phyloP scores from a whole-genome alignment of 2,797 vertebrate genomes.

The Mormyrus proboscirostris region DNA sequence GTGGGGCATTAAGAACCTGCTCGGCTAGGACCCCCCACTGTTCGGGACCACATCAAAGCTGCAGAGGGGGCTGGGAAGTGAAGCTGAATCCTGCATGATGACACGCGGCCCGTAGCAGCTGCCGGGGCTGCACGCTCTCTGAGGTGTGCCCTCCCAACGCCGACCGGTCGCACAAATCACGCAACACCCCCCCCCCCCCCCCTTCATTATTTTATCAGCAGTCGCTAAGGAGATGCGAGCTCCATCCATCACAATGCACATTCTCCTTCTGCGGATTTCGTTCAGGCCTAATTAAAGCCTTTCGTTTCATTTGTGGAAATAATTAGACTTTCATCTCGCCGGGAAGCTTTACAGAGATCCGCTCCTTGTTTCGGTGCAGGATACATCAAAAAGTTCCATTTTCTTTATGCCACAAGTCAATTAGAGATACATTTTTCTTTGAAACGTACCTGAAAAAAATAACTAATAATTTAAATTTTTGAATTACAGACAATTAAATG shows the following conservation, averaged over 20 bases:
- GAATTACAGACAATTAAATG: not conserved
- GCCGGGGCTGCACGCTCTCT: constrained; percentile 60
- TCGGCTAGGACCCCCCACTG: constrained; percentile 74
- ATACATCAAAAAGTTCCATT: constrained; percentile 81
- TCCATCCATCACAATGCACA: constrained; percentile 95
- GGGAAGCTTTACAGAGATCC: constrained; percentile 91
- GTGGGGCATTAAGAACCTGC: constrained; percentile 88
- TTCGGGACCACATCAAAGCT: constrained; percentile 85
- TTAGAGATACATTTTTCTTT: constrained; percentile 74
- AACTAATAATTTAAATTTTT: not conserved
- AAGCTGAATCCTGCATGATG: constrained; percentile 64
- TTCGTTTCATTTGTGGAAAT: constrained; percentile 92
- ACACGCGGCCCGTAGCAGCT: constrained; percentile 70
- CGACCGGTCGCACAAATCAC: not conserved
- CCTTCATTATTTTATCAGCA: constrained; percentile 77
- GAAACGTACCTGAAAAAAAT: not conserved
- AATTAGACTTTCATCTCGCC: constrained; percentile 99
- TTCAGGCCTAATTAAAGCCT: constrained; percentile 95
- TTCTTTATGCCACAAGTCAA: constrained; percentile 88
- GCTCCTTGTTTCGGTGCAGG: constrained; percentile 85
- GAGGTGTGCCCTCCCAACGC: too few species aligned
- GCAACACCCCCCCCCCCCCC: not conserved
- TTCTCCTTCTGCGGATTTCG: constrained; percentile 81
- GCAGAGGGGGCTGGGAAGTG: constrained; percentile 78
- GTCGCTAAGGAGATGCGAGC: constrained; percentile 81